phyloP scores from a whole-genome alignment of 1,140 invertebrate species.

The Drosophila erecta region DNA sequence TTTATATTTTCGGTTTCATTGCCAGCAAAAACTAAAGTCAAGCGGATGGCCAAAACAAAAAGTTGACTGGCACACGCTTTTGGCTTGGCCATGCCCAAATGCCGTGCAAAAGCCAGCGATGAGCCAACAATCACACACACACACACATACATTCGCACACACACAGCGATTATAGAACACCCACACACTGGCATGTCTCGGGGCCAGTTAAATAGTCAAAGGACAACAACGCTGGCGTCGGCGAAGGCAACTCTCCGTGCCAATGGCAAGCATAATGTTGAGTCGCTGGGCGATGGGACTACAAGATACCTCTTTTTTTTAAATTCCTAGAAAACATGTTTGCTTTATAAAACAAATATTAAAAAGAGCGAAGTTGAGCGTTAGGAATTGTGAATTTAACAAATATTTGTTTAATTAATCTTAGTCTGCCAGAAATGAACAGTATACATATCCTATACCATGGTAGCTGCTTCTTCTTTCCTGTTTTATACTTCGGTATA shows the following conservation, averaged over 20 bases:
- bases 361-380: too few relatives aligned
- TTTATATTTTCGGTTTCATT: constrained; percentile 69
- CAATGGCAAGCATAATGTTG: constrained; percentile 60
- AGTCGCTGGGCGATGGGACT: constrained; percentile 1
- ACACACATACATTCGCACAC: constrained; percentile 14
- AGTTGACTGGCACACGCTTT: constrained; percentile 69
- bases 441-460: too few relatives aligned
- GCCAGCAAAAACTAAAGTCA: constrained; percentile 66
- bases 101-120: constrained; percentile 68
- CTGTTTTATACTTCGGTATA: neutral
- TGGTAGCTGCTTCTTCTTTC: too few relatives aligned
- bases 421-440: neutral
- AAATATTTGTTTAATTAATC: neutral
- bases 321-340: neutral
- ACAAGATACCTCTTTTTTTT: neutral
- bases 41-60: constrained; percentile 60
- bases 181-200: constrained; percentile 49
- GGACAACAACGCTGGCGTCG: constrained; percentile 51
- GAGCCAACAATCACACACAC: constrained; percentile 50
- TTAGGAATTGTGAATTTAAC: neutral
- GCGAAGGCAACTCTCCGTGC: constrained; percentile 21
- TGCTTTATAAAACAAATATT: too few relatives aligned
- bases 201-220: constrained; percentile 68
- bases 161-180: constrained; percentile 21
- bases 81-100: constrained; percentile 44